phyloP scores from a whole-genome alignment of 1,140 invertebrate genomes.

The Drusus annulatus region DNA sequence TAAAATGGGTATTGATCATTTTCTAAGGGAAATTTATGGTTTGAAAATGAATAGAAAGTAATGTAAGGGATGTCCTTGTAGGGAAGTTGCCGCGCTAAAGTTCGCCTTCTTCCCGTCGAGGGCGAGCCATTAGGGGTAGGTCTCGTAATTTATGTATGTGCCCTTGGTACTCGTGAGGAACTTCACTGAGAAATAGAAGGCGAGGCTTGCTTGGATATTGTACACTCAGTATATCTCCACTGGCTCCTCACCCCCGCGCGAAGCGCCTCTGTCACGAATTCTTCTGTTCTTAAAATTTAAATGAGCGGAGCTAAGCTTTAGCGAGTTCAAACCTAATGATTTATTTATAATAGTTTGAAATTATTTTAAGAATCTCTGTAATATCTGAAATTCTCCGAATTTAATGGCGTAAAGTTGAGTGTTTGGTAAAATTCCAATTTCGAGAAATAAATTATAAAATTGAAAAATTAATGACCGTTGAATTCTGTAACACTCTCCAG shows the following conservation, averaged over 20 bases:
- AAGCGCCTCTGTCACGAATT: too few species aligned
- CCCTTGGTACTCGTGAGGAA: slow-evolving; percentile 12
- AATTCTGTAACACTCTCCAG: too few species aligned
- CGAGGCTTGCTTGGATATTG: slow-evolving; percentile 9
- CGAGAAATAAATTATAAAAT: too few species aligned
- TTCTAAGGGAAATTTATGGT: slow-evolving; percentile 50
- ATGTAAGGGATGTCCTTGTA: slow-evolving; percentile 48
- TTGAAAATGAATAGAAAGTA: slow-evolving; percentile 52
- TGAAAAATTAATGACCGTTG: too few species aligned
- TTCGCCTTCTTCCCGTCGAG: slow-evolving; percentile 31
- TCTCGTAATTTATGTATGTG: slow-evolving; percentile 40
- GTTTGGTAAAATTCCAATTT: too few species aligned
- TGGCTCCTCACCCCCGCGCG: background rate
- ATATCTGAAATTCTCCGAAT: too few species aligned
- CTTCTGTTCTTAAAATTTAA: slow-evolving; percentile 9
- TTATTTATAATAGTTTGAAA: too few species aligned
- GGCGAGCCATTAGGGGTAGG: slow-evolving; percentile 33
- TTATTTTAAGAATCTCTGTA: too few species aligned
- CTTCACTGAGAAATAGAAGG: slow-evolving; percentile 8
- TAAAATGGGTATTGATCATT: slow-evolving; percentile 54
- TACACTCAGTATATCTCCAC: slow-evolving; percentile 7
- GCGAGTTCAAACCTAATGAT: too few species aligned
- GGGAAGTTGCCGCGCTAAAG: slow-evolving; percentile 42
- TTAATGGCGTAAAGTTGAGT: too few species aligned
- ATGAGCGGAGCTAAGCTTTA: too few species aligned